Evolutionary conservation across 2,888 invertebrate species (phyloP), one percentile per base, ranked within the genome.

Genomic region (Cylindroiulus punctatus): DNA sequence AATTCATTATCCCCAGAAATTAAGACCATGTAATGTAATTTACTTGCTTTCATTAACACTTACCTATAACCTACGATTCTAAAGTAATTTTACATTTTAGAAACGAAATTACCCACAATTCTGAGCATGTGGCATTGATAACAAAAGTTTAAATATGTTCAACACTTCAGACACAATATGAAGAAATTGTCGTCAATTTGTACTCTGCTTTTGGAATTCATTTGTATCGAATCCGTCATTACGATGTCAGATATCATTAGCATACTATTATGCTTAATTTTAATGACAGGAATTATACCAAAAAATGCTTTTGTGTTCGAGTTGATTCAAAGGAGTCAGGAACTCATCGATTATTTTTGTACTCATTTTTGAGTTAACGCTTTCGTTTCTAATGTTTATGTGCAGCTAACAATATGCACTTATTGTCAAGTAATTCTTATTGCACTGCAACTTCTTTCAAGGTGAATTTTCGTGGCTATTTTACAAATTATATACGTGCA

Each of bases 381-480:
- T 65, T 65, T 10, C 65, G 26, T 65, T 65, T 65, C n/a, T 65
- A 65, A 22, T 65, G 26, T 22, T 10, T 10, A 65, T 76, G 76
- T 76, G 30, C 2, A 30, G 30, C 76, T 10, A 76, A 76, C 30
- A 26, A 76, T 76, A 30, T 30, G 30, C 30, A 22, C 76, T 17
- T 52, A 65, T 65, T 26, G 0, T 14, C 30, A 26, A n/a, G n/a
- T n/a, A n/a, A 76, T 14, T 76, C 30, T 76, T 12, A 76, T 26
- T 76, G 30, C 30, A 30, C 30, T 76, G 10, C 76, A 26, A 76
- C 30, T 76, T 30, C 7, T 4, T 76, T 76, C 76, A 76, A 76
- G 76, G 76, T 76, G 76, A 76, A 30, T 76, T 76, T 76, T 76
- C 26, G 30, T 76, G 26, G 76, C 30, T 26, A 76, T 26, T 65